Conservation (phyloP, 2,797 vertebrate species). For the Lutjanus campechanus region DNA sequence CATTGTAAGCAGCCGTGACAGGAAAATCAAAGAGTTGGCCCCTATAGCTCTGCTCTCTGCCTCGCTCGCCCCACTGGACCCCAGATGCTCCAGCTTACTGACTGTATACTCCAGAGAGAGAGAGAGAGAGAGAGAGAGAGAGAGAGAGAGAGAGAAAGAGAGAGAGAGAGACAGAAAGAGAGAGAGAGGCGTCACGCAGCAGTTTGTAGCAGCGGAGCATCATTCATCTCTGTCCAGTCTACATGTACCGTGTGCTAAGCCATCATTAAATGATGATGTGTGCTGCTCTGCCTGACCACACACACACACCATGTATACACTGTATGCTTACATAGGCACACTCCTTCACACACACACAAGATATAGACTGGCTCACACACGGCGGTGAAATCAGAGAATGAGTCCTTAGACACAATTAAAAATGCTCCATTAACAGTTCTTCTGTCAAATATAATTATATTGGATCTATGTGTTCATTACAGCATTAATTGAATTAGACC, state of each 20-base stretch:
- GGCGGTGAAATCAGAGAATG: conserved; percentile 2
- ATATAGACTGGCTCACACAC: not conserved
- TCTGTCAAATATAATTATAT: conserved; percentile 42
- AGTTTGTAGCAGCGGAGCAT: conserved; percentile 57
- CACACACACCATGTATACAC: conserved; percentile 6
- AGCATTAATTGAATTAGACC: conserved; percentile 26
- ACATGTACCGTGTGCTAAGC: conserved; percentile 71
- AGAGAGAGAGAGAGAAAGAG: conserved; percentile 14
- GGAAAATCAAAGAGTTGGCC: conserved; percentile 84
- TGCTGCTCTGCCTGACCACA: conserved; percentile 54
- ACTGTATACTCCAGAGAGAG: conserved; percentile 48
- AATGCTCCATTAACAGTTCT: not conserved
- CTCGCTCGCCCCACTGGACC: conserved; percentile 64
- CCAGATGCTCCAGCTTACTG: conserved; percentile 57
- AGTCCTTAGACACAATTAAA: conserved; percentile 20
- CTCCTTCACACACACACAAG: not conserved
- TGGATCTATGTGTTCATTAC: conserved; percentile 30
- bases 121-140: conserved; percentile 26
- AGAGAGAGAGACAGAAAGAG: conserved; percentile 5
- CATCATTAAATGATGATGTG: conserved; percentile 72
- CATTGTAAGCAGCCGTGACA: conserved; percentile 86
- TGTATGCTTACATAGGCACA: conserved; percentile 9
- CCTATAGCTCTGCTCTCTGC: conserved; percentile 65
- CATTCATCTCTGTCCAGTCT: conserved; percentile 80
- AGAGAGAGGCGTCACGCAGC: conserved; percentile 29